Conservation (phyloP, 2,113 vertebrate species). For the Caretta caretta region DNA sequence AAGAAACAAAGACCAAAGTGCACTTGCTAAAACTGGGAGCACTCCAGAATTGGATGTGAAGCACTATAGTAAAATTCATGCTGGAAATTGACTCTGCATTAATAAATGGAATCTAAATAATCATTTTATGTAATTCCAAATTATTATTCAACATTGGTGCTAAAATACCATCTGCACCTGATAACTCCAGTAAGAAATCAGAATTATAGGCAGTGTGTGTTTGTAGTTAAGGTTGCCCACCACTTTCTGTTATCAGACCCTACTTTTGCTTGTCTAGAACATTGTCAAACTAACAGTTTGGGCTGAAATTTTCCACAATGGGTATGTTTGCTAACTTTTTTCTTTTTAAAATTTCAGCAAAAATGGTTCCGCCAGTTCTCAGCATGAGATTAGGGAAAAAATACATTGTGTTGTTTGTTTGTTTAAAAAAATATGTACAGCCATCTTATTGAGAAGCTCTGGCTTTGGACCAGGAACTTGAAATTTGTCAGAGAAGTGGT, state of each 20-base stretch:
- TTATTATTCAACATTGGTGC: constrained; percentile 29
- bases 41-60: constrained; percentile 12
- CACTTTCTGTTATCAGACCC: not conserved
- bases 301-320: not conserved
- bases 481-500: not conserved
- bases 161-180: constrained; percentile 58
- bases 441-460: not conserved
- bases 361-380: not conserved
- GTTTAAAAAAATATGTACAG: not conserved
- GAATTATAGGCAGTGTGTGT: not conserved
- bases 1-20: not conserved
- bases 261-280: not conserved
- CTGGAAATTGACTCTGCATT: not conserved
- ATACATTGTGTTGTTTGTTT: not conserved
- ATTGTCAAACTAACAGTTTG: not conserved
- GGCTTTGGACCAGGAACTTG: not conserved
- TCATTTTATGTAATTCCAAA: constrained; percentile 47
- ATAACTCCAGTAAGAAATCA: constrained; percentile 27
- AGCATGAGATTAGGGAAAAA: not conserved
- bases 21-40: constrained; percentile 12
- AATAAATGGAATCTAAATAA: constrained; percentile 10
- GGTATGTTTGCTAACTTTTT: not conserved
- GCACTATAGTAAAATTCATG: constrained; percentile 8
- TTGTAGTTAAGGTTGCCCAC: not conserved
- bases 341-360: not conserved